Evolutionary conservation across 2,797 vertebrate species (phyloP), one percentile per base, ranked within the genome.

Genomic region (Premnoplex brunnescens): DNA sequence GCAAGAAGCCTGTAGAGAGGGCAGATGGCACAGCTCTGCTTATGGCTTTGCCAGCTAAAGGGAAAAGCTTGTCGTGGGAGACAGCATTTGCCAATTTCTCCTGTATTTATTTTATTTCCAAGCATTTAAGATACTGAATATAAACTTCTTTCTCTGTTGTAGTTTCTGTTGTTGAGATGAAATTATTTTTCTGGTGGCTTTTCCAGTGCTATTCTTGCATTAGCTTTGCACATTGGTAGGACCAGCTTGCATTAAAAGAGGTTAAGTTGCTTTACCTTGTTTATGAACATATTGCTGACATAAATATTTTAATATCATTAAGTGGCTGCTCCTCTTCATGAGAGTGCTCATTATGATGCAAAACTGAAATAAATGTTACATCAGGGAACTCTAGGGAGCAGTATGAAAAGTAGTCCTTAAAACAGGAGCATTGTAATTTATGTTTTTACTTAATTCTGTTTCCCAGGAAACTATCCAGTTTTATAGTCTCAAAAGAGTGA

Each of bases 221-320:
- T 54, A 34, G 2, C 0, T 85, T 89, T 78, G 36, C 46, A 51
- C 37, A 2, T 43, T 30, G 26, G 64, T 77, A 55, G 43, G 24
- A 59, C 27, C 30, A 71, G 8, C 26, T 63, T 54, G 46, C 9
- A 18, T 58, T 56, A 69, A 63, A 73, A 55, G 34, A 89, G 4
- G 37, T 39, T 91, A 82, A 91, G 84, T 28, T 73, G 9, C 59
- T 88, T 91, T 80, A 59, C 58, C 82, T 84, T 91, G 43, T 76
- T 95, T 88, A 86, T 82, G 62, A 93, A 67, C 48, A n/a, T 78
- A 46, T 24, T 48, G 43, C 11, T 81, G 69, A 76, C 60, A 78
- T 73, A 89, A 94, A 76, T 86, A 91, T 90, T 90, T 96, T 88
- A 68, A 26, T 82, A 63, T 79, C 23, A 34, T 84, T 86, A 88